Evolutionary conservation across 2,888 invertebrate species (phyloP), one percentile per base, ranked within the genome.

Genomic region (Steinernema hermaphroditum): DNA sequence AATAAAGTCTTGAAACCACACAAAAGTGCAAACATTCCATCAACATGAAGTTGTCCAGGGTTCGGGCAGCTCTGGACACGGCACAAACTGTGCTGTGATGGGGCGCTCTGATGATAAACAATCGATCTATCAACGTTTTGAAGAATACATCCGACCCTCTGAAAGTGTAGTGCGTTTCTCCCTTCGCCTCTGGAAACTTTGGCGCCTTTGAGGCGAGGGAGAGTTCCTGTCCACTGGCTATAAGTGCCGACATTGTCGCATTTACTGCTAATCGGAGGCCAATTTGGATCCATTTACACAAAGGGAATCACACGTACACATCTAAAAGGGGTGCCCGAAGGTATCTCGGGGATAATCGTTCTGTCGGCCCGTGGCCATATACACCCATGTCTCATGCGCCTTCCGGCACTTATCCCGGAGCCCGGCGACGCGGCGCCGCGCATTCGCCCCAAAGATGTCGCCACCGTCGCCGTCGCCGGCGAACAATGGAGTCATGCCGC

Each of bases 391-490:
- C 54, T 54, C 54, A 54, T 54, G 27, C 24, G 27, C 27, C 54
- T 54, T 54, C 54, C 54, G 54, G 54, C 54, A 54, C 27, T 54
- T 54, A 54, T 54, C 54, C 54, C 54, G 54, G 37, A 16, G 46
- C 54, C 19, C 27, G 27, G 14, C 54, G 54, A 8, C 27, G 54
- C 27, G 27, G 54, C 54, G 19, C 27, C 54, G 54, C 54, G 54
- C 54, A 54, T 54, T 54, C 54, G 16, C 27, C 27, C 24, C 54
- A 54, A 22, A 54, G 6, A 54, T 54, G 54, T 54, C 54, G 54
- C 22, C 54, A 54, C 54, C 54, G 54, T 27, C 54, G 54, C 54
- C 54, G 27, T 27, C 54, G 54, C 54, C 54, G 24, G 24, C 19
- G 27, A 27, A 54, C 54, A 54, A 54, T 54, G 54, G 54, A 54